phyloP scores from a whole-genome alignment of 2,797 vertebrate genomes.

The Pelochelys cantorii region DNA sequence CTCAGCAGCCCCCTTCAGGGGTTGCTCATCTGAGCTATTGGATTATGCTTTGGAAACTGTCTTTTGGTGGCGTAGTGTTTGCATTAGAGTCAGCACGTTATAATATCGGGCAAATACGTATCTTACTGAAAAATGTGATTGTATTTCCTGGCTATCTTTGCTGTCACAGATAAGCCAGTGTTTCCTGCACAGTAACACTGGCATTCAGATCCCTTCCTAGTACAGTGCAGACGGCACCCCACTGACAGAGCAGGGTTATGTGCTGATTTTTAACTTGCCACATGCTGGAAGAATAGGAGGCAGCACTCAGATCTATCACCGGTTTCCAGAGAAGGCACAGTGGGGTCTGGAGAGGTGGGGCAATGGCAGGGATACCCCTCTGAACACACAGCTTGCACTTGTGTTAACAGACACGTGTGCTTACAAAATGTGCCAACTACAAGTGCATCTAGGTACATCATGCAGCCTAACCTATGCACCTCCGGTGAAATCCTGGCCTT shows the following conservation, averaged over 20 bases:
- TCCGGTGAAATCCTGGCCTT: neutral
- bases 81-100: neutral
- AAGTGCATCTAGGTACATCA: neutral
- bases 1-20: neutral
- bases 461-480: neutral
- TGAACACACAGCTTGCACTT: neutral
- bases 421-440: neutral
- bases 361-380: neutral
- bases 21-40: neutral
- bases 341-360: too few relatives aligned
- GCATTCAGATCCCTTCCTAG: neutral
- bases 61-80: neutral
- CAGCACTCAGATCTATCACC: neutral
- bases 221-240: neutral
- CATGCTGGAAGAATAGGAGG: neutral
- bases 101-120: slow-evolving; percentile 2
- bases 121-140: neutral
- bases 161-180: neutral
- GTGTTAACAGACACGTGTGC: neutral
- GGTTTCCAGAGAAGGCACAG: neutral
- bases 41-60: neutral
- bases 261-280: neutral
- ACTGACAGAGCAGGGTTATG: neutral
- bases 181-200: neutral
- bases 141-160: neutral